Base-by-base conservation (phyloP, 1,140 invertebrate species). In the Nomia melanderi region DNA sequence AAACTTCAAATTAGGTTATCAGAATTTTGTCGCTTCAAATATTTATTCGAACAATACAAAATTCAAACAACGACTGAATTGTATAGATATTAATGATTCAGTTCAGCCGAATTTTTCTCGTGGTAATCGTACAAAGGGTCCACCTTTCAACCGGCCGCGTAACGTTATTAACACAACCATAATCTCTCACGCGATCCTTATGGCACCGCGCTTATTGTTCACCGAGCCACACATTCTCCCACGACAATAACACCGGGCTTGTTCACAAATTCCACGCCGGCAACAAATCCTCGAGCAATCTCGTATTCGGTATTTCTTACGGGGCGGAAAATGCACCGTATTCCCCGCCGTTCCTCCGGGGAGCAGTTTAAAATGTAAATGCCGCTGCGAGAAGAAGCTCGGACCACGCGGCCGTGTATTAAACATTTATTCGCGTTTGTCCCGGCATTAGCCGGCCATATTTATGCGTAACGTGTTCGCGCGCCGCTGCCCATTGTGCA, bases 341-440 rank as follows among this genome's bases (percentile, higher is more conserved):
- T 17, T 44, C 41, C 9, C 9, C 2, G 25, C n/a, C n/a, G n/a
- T n/a, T n/a, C n/a, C n/a, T n/a, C n/a, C n/a, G n/a, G n/a, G 2
- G 2, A 7, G n/a, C 31, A 8, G 57, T 60, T 60, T 70, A 64
- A 62, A 77, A 73, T 72, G 69, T 63, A 72, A 72, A 72, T 63
- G 47, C 25, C 7, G n/a, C n/a, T 11, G 25, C 3, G 47, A 41
- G 14, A 44, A 60, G 56, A 53, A 41, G 1, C 56, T 17, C 25
- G n/a, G 5, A 63, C 7, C 17, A 9, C n/a, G 4, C 29, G 2
- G 8, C 62, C 36, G 62, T 14, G 12, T 69, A 70, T 76, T 70
- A 76, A 69, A 54, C 47, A 62, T 71, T 71, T 71, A 77, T 71
- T 62, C 54, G 7, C 44, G 74, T 53, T 62, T 69, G 31, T 69